A percentile compares a stretch with the other conserved stretches of the same genome.
Evolutionary conservation across 2,797 vertebrate species (phyloP).

Genomic region (Anomalospiza imberbis): DNA sequence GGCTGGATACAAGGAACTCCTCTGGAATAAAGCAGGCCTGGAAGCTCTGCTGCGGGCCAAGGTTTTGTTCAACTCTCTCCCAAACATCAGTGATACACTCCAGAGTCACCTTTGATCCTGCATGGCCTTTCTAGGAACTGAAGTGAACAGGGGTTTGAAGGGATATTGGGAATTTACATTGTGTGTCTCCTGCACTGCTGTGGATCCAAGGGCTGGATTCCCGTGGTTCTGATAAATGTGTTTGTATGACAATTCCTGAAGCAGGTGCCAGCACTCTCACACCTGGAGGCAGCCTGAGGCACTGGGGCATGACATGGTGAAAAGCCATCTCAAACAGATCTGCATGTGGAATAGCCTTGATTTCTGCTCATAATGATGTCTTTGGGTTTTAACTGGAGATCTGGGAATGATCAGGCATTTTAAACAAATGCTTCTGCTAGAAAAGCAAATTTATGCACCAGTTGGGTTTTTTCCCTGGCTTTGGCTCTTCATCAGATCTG

Average conservation of each 20-base stretch:
- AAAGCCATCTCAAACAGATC: neutral
- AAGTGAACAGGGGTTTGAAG: neutral
- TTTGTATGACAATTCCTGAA: neutral
- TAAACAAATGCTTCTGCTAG: neutral
- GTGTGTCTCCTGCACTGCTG: neutral
- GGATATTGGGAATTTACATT: neutral
- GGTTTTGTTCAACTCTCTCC: neutral
- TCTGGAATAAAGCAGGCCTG: neutral
- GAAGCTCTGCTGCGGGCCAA: neutral
- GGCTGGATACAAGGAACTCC: neutral
- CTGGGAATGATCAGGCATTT: neutral
- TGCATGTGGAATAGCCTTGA: neutral
- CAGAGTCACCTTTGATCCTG: neutral
- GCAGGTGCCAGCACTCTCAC: neutral
- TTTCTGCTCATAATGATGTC: neutral
- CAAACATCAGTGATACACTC: neutral
- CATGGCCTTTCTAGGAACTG: neutral
- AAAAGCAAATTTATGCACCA: neutral
- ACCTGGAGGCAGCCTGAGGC: neutral
- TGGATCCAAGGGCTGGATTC: neutral
- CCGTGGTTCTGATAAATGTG: neutral
- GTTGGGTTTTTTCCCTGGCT: neutral
- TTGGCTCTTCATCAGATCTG: neutral
- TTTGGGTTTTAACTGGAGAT: neutral
- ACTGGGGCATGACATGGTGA: rapidly evolving